A percentile compares a stretch with the other conserved stretches of the same genome.
Evolutionary conservation across 2,113 vertebrate species (phyloP).

Genomic region (Dendropsophus ebraccatus): DNA sequence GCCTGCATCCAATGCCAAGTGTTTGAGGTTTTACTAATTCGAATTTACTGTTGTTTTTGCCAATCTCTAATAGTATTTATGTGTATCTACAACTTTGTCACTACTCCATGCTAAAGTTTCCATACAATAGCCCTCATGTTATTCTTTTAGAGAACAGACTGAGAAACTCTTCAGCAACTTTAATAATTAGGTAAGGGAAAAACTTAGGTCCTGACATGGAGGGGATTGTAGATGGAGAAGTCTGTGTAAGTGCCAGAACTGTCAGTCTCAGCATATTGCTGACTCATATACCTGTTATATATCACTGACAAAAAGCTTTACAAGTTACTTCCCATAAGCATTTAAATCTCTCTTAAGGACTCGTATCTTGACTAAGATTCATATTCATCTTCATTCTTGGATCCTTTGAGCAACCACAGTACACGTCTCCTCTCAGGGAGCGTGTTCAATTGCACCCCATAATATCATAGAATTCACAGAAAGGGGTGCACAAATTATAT

Average conservation of each 20-base stretch:
- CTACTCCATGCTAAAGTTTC: background rate
- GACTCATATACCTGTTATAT: conserved; percentile 35
- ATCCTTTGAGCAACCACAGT: background rate
- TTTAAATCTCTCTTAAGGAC: conserved; percentile 20
- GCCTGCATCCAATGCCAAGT: too few relatives aligned
- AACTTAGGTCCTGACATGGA: background rate
- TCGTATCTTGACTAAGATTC: conserved; percentile 12
- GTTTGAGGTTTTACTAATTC: too few relatives aligned
- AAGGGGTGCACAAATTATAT: too few relatives aligned
- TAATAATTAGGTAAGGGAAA: background rate
- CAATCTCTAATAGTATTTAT: too few relatives aligned
- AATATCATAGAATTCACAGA: too few relatives aligned
- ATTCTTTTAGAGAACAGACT: background rate
- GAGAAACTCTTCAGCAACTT: background rate
- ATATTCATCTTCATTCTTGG: conserved; percentile 20
- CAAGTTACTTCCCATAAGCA: conserved; percentile 8
- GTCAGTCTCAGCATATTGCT: conserved; percentile 19
- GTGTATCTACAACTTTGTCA: background rate
- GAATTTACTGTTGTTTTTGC: too few relatives aligned
- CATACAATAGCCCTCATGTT: background rate
- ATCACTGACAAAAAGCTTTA: conserved; percentile 18
- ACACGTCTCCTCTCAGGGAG: too few relatives aligned
- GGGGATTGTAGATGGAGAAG: background rate
- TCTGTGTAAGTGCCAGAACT: background rate
- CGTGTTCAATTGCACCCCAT: too few relatives aligned